Evolutionary conservation across 2,797 vertebrate species (phyloP).

Genomic region (Schizopygopsis pylzovi): DNA sequence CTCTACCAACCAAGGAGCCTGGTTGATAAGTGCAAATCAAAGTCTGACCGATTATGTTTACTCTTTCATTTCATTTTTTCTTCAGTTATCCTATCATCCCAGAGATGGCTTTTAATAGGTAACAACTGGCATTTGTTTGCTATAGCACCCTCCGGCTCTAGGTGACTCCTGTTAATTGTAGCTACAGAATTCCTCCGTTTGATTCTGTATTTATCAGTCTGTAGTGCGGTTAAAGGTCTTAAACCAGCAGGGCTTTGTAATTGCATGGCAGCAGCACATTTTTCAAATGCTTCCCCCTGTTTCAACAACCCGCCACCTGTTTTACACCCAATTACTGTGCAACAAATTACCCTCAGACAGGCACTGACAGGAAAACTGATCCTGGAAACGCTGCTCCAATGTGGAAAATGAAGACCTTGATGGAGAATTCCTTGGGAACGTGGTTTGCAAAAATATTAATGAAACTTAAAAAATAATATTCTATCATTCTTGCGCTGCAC

Average conservation of each 20-base stretch:
- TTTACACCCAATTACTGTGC: slow-evolving; percentile 76
- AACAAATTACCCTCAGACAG: slow-evolving; percentile 55
- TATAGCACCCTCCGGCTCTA: slow-evolving; percentile 65
- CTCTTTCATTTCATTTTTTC: neutral
- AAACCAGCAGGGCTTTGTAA: slow-evolving; percentile 73
- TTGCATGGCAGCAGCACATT: slow-evolving; percentile 76
- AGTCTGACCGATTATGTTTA: neutral
- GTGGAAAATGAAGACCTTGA: neutral
- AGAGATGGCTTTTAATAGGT: neutral
- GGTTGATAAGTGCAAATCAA: neutral
- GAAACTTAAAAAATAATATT: slow-evolving; percentile 14
- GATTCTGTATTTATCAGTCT: slow-evolving; percentile 75
- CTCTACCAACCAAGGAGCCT: neutral
- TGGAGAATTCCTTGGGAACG: neutral
- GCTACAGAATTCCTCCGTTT: slow-evolving; percentile 68
- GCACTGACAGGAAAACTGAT: slow-evolving; percentile 51
- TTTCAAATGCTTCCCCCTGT: slow-evolving; percentile 76
- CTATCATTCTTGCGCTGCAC: neutral
- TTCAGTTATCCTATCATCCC: neutral
- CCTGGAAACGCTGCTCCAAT: slow-evolving; percentile 8
- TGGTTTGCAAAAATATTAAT: slow-evolving; percentile 5
- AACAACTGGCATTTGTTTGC: slow-evolving; percentile 54
- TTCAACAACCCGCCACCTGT: slow-evolving; percentile 80
- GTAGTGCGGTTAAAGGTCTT: slow-evolving; percentile 76
- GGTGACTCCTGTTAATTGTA: slow-evolving; percentile 67